These are phyloP conservation scores for Cacajao melanocephalus DNA, from an alignment of 2,797 vertebrate species.

Conservation along the genomic window DNA sequence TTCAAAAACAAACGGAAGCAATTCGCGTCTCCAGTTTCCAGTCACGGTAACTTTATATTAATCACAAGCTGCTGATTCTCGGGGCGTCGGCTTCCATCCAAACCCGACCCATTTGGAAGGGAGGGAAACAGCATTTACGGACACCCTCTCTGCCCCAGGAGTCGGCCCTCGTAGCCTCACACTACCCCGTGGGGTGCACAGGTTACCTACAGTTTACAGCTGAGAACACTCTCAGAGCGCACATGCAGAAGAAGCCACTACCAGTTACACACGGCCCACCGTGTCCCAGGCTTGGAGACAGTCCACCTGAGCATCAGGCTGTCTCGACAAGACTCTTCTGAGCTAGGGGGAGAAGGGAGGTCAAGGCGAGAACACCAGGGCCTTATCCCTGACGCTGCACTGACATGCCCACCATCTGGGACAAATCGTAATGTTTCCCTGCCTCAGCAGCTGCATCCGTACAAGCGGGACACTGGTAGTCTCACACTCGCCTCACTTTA, in stretches of 20 bases:
- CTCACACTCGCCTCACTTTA: not conserved
- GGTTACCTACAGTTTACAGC: not conserved
- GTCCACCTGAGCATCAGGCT: not conserved
- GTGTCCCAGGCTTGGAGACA: not conserved
- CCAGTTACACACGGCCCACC: not conserved
- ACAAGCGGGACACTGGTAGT: not conserved
- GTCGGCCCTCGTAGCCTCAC: not conserved
- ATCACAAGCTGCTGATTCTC: not conserved
- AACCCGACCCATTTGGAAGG: not conserved
- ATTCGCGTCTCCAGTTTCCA: not conserved
- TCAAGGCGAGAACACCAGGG: not conserved
- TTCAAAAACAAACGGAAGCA: not conserved
- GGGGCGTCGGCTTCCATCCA: not conserved
- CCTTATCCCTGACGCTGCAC: not conserved
- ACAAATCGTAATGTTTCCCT: not conserved
- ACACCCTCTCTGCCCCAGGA: not conserved
- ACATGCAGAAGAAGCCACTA: not conserved
- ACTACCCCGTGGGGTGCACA: fast-evolving
- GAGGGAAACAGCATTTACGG: not conserved
- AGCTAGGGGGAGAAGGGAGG: not conserved
- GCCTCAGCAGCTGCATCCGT: not conserved
- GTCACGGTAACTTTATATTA: not conserved
- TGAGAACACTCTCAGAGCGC: not conserved
- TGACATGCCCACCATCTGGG: not conserved
- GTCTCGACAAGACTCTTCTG: not conserved